Base-by-base conservation (phyloP, 1,140 invertebrate genomes). In the Hylaeus anthracinus region DNA sequence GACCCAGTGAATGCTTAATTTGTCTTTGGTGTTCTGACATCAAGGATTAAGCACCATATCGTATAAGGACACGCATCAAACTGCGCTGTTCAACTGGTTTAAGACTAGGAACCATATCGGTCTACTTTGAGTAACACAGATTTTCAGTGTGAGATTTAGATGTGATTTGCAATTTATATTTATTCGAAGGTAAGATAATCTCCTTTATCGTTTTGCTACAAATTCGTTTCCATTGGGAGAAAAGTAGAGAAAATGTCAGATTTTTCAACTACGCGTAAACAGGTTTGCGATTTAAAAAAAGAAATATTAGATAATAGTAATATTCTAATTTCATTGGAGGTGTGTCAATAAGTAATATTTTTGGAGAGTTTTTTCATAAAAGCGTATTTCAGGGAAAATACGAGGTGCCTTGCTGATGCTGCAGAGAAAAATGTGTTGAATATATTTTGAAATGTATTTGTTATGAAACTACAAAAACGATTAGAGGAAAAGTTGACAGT, bases 41-140 rank as follows among this genome's bases (percentile, higher is more conserved):
- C 63, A 60, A 53, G 56, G 43, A 58, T 60, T 48, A 41, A 45
- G 48, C 63, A 12, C 9, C 5, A 72, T 45, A 61, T 72, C 56
- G 56, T 66, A 81, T 76, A 81, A 74, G 73, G 83, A 73, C 39
- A 72, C 41, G 26, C 45, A n/a, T 39, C 58, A 64, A 70, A 55
- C 72, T 67, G 51, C 45, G 73, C 10, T 58, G 72, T 56, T 72
- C 45, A 70, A 73, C 70, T 66, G 78, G 70, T 74, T 63, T 39
- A 26, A 72, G 58, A 73, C 83, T 74, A 78, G 66, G 55, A 83
- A 83, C 69, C 79, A 69, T 79, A 51, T 65, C 51, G 60, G 64
- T 61, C 65, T 67, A 51, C 64, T 48, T 37, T 55, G 61, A 53
- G 45, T 78, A 58, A 56, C 9, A 5, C 12, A 15, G 41, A 26